Base-by-base conservation (phyloP, 2,888 invertebrate species). In the Drosophila kuntzei region DNA sequence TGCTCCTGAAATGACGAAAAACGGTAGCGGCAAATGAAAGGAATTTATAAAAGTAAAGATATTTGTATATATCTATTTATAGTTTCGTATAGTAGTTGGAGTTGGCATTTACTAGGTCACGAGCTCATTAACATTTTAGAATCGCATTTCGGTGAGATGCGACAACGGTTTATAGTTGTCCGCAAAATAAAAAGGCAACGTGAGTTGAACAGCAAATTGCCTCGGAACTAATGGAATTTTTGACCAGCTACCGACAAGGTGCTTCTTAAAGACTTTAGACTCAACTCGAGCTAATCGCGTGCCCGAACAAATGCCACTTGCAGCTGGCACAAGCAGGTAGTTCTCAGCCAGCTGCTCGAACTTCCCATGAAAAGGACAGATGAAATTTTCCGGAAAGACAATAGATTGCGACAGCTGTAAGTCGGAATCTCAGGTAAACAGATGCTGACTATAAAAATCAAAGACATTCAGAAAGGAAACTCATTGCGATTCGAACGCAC, bases 311-410 rank as follows among this genome's bases (percentile, higher is more conserved):
- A 34, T 49, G 51, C 22, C 60, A 64, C 65, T 76, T 80, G 89
- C 87, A 83, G 82, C 80, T 88, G 89, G 57, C n/a, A 9, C 16
- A 11, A 50, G 32, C 41, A 61, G 88, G 84, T 88, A 86, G 80
- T n/a, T 22, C 12, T 63, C 34, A 36, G 36, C 39, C 82, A 83
- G 77, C 80, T 86, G 89, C 67, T 44, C 18, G 9, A 16, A 43
- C 14, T 37, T 63, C 20, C 77, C 61, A 22, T 20, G 50, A 70
- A 84, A 71, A 32, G 27, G 14, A 41, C 60, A 18, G 41, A n/a
- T 60, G 39, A 5, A 58, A 58, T 32, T 64, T 76, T 69, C 62
- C 46, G 41, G 50, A 79, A 41, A 41, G 64, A 37, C 9, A 46
- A 29, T 41, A 22, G 27, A 6, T 14, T 7, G 7, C 2, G 58